Percentiles rank a stretch among this genome's conserved stretches.
phyloP scores from a whole-genome alignment of 2,113 vertebrate species.

The Eonycteris spelaea region DNA sequence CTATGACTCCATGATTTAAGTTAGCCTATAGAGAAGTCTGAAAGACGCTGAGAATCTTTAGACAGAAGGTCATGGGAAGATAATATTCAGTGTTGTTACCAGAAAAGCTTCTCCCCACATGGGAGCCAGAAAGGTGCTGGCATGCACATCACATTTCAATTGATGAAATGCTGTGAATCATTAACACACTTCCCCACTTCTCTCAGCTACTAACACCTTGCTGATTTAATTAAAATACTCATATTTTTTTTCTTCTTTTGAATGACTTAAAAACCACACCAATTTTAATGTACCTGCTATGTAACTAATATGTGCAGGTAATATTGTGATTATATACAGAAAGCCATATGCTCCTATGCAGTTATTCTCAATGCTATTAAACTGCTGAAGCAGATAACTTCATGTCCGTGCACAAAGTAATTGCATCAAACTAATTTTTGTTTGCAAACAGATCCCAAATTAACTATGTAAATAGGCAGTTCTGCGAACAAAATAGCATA shows the following conservation, averaged over 20 bases:
- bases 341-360: constrained; percentile 80
- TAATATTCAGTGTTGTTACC: background rate
- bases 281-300: constrained; percentile 78
- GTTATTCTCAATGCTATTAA: constrained; percentile 75
- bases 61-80: background rate
- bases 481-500: constrained; percentile 82
- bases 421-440: constrained; percentile 86
- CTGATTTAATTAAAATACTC: constrained; percentile 66
- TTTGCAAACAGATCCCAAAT: constrained; percentile 84
- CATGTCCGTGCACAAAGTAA: constrained; percentile 83
- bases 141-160: background rate
- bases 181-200: background rate
- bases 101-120: background rate
- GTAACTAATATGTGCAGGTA: constrained; percentile 85
- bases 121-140: background rate
- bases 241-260: constrained; percentile 10
- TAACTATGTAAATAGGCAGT: constrained; percentile 85
- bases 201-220: constrained; percentile 35
- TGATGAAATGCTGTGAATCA: background rate
- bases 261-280: constrained; percentile 48
- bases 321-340: constrained; percentile 82
- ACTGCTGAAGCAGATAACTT: constrained; percentile 78
- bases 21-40: background rate
- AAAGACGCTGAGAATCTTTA: background rate
- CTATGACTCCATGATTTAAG: background rate